Percentiles rank a stretch among this genome's conserved stretches.
Evolutionary conservation across 2,113 vertebrate species (phyloP).

Genomic region (Serinus canaria): DNA sequence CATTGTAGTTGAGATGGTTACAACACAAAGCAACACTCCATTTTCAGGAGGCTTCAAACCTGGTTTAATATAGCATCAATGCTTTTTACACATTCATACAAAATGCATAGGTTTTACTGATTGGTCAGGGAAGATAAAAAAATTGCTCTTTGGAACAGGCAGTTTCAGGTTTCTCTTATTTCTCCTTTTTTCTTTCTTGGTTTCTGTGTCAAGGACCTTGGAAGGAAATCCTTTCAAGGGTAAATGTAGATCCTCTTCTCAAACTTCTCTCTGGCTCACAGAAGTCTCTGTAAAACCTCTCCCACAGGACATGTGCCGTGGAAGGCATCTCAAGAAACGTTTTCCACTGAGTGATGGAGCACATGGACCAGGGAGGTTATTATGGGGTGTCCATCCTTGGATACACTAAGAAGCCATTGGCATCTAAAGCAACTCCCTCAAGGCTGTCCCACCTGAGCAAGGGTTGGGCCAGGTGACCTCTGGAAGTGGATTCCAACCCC

Average conservation of each 20-base stretch:
- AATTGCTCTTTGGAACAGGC: neutral
- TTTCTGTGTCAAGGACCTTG: neutral
- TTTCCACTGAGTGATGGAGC: neutral
- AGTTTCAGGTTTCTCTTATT: neutral
- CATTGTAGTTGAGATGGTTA: neutral
- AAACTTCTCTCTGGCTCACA: neutral
- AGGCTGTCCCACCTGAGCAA: neutral
- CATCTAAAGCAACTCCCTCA: neutral
- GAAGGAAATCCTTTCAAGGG: neutral
- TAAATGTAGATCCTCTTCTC: neutral
- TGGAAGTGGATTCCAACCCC: neutral
- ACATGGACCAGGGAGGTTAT: too few species aligned
- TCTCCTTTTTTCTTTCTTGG: neutral
- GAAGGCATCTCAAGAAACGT: neutral
- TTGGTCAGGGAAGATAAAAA: neutral
- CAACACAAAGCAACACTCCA: neutral
- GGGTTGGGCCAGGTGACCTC: too few species aligned
- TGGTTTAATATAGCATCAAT: neutral
- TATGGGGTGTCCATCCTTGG: neutral
- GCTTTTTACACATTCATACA: neutral
- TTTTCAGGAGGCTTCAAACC: neutral
- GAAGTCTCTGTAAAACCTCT: neutral
- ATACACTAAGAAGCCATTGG: fast-evolving
- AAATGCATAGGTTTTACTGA: neutral
- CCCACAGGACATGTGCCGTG: neutral